Evolutionary conservation across 2,888 invertebrate species (phyloP).

Genomic region (Oxycera nigricornis): DNA sequence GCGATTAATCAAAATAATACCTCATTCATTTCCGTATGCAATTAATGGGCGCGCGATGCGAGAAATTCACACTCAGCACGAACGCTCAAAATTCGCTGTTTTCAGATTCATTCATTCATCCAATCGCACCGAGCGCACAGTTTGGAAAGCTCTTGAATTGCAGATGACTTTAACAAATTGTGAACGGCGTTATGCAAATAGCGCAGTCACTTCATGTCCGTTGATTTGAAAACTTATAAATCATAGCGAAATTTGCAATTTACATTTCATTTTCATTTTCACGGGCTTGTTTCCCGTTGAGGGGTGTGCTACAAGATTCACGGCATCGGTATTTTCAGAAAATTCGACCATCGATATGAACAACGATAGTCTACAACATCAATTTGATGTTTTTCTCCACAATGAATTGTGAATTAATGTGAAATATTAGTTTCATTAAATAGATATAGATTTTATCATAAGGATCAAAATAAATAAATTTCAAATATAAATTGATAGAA

Average conservation of each 20-base stretch:
- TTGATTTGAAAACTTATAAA: conserved; percentile 26
- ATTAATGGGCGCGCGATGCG: conserved; percentile 9
- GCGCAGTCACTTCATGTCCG: neutral
- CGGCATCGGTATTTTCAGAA: too few relatives aligned
- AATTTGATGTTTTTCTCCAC: too few relatives aligned
- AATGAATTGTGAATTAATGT: too few relatives aligned
- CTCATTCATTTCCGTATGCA: conserved; percentile 21
- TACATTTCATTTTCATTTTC: conserved; percentile 19
- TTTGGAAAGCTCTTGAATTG: neutral
- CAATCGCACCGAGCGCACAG: neutral
- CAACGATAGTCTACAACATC: too few relatives aligned
- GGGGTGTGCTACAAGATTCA: neutral
- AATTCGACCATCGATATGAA: too few relatives aligned
- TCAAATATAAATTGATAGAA: too few relatives aligned
- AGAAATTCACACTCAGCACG: conserved; percentile 10
- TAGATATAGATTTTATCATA: too few relatives aligned
- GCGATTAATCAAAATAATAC: conserved; percentile 32
- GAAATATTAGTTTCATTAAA: too few relatives aligned
- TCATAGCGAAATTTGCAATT: conserved; percentile 13
- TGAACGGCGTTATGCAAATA: conserved; percentile 23
- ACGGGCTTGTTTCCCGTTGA: neutral
- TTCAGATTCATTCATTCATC: too few relatives aligned
- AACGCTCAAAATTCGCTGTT: conserved; percentile 1
- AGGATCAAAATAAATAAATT: too few relatives aligned
- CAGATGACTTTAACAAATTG: conserved; percentile 29